Evolutionary conservation across 2,113 vertebrate species (phyloP).

Genomic region (Lota lota): DNA sequence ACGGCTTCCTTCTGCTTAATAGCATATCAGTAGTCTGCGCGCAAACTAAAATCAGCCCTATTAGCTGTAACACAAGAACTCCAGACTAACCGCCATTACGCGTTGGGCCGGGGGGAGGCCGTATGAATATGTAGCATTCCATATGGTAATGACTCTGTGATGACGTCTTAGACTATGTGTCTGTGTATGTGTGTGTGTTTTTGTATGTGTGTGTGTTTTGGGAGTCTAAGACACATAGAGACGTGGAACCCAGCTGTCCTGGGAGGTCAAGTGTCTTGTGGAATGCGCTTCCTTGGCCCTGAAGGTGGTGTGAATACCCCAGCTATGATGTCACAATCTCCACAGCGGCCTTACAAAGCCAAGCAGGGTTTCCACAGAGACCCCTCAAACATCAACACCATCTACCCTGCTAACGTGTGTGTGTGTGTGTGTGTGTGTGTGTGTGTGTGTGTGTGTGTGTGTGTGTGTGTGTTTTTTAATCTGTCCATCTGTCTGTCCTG

Average conservation of each 20-base stretch:
- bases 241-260: slow-evolving; percentile 55
- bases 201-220: background rate
- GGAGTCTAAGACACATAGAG: slow-evolving; percentile 13
- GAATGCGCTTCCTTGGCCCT: slow-evolving; percentile 63
- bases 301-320: slow-evolving; percentile 63
- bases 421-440: slow-evolving; percentile 7
- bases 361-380: slow-evolving; percentile 64
- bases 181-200: background rate
- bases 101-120: background rate
- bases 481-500: too few species aligned
- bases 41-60: background rate
- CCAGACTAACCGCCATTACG: background rate
- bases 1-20: background rate
- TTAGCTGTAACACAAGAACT: slow-evolving; percentile 3
- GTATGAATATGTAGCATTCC: background rate
- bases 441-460: slow-evolving; percentile 9
- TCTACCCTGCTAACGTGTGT: slow-evolving; percentile 12
- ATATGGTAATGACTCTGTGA: too few species aligned
- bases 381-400: slow-evolving; percentile 60
- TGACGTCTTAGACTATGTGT: background rate
- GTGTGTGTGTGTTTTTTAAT: background rate
- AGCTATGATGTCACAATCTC: slow-evolving; percentile 64
- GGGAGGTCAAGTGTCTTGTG: slow-evolving; percentile 57
- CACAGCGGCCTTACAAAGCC: slow-evolving; percentile 48
- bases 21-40: background rate